phyloP scores from a whole-genome alignment of 2,797 vertebrate species.

The Pipistrellus nathusii region DNA sequence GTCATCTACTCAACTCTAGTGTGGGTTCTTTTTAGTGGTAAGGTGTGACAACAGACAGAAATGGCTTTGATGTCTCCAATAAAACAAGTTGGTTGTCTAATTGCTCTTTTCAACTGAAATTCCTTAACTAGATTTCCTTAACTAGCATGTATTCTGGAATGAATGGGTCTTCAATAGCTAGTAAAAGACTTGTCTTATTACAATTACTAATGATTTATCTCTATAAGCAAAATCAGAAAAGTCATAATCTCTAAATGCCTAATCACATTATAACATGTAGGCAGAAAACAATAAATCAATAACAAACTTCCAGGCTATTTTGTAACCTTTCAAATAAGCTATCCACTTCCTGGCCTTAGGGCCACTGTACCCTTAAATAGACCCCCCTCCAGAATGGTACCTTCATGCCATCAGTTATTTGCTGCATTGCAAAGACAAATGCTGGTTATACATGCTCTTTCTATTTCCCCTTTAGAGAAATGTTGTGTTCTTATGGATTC shows the following conservation, averaged over 20 bases:
- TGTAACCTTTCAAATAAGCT: not conserved
- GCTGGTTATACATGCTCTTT: not conserved
- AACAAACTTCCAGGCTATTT: not conserved
- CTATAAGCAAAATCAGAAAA: not conserved
- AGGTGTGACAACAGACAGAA: not conserved
- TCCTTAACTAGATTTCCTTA: not conserved
- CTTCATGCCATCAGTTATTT: not conserved
- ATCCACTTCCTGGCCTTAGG: not conserved
- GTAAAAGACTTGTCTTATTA: not conserved
- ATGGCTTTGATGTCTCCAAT: not conserved
- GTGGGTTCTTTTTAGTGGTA: not conserved
- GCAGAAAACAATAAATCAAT: not conserved
- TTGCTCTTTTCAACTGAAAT: not conserved
- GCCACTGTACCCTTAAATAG: not conserved
- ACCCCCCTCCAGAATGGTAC: not conserved
- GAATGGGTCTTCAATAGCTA: not conserved
- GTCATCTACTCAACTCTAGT: not conserved
- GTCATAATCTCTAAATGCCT: not conserved
- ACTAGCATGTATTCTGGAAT: not conserved
- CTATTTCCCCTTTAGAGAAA: not conserved
- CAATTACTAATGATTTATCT: not conserved
- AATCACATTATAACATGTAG: not conserved
- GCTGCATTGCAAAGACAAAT: not conserved
- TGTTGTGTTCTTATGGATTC: not conserved
- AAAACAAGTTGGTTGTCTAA: not conserved